These are phyloP conservation scores for Siniperca knerii DNA, from an alignment of 2,113 vertebrate genomes.

Conservation along the genomic window DNA sequence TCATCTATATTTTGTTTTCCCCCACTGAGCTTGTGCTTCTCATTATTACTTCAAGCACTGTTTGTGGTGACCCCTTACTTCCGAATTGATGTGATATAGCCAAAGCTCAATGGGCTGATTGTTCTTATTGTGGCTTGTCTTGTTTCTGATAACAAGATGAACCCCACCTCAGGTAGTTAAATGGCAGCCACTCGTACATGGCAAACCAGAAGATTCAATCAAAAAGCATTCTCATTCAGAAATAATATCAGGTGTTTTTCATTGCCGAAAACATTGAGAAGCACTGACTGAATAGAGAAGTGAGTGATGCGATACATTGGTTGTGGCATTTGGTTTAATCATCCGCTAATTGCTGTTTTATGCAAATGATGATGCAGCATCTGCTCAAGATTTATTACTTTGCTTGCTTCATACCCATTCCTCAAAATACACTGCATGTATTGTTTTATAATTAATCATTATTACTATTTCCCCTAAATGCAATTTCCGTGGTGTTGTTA, in stretches of 20 bases:
- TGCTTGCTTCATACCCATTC: not conserved
- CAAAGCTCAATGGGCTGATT: not conserved
- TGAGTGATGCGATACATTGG: conserved; percentile 3
- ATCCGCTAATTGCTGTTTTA: conserved; percentile 61
- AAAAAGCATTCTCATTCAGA: conserved; percentile 36
- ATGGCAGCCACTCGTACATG: conserved; percentile 9
- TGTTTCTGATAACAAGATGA: conserved; percentile 42
- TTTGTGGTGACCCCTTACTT: conserved; percentile 10
- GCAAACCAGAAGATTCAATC: conserved; percentile 47
- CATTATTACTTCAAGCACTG: conserved; percentile 24
- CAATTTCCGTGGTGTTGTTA: not conserved
- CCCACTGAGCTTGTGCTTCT: not conserved
- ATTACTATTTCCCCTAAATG: conserved; percentile 31
- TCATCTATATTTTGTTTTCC: not conserved
- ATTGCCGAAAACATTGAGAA: conserved; percentile 3
- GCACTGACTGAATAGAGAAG: conserved; percentile 7
- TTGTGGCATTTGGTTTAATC: conserved; percentile 40
- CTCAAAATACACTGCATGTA: conserved; percentile 11
- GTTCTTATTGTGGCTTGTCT: conserved; percentile 30
- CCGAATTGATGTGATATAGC: not conserved
- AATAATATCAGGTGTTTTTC: conserved; percentile 33
- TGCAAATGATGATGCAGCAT: conserved; percentile 49
- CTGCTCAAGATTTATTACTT: conserved; percentile 38
- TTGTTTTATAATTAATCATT: conserved; percentile 42
- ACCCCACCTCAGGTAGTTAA: conserved; percentile 15